Evolutionary conservation across 2,797 vertebrate genomes (phyloP).

Genomic region (Pampus argenteus): DNA sequence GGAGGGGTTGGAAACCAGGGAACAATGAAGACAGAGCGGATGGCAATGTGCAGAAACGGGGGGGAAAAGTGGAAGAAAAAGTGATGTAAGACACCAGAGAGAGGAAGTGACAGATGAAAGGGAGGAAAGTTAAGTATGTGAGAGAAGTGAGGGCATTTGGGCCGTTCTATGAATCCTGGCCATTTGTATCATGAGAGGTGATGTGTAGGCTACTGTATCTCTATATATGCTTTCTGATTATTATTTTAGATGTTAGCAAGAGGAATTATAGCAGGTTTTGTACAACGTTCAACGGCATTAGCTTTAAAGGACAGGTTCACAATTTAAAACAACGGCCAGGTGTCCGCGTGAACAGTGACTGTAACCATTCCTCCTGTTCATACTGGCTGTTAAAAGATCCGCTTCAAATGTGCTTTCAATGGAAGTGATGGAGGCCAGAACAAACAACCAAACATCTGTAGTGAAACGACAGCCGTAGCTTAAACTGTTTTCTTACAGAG

Average conservation of each 20-base stretch:
- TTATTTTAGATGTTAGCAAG: background rate
- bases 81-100: slow-evolving; percentile 12
- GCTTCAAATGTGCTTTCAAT: no score
- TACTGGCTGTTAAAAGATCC: no score
- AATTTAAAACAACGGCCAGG: background rate
- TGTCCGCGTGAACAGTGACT: no score
- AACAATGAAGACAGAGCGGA: slow-evolving; percentile 24
- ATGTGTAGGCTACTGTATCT: background rate
- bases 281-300: background rate
- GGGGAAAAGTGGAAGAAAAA: slow-evolving; percentile 28
- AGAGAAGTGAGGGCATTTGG: slow-evolving; percentile 26
- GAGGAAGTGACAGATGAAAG: slow-evolving; percentile 34
- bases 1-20: slow-evolving; percentile 14
- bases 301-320: background rate
- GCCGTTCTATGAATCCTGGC: background rate
- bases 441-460: no score
- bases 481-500: no score
- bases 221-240: background rate
- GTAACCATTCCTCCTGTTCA: no score
- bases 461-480: no score
- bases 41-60: background rate
- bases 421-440: no score
- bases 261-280: background rate
- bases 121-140: slow-evolving; percentile 9
- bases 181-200: slow-evolving; percentile 1